Base-by-base conservation (phyloP, 2,797 vertebrate species). In the Pangasius krempfi region DNA sequence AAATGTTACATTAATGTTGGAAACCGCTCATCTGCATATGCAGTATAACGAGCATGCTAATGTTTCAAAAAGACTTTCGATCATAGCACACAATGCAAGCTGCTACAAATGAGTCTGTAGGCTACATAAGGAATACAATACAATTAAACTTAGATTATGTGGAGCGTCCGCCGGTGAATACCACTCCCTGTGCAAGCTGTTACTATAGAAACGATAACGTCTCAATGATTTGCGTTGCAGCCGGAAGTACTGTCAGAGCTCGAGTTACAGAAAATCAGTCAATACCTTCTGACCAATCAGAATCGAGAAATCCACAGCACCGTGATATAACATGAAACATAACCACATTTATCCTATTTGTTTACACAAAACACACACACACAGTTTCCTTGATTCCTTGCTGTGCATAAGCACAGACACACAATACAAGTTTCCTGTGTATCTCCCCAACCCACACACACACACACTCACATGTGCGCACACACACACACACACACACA, bases 1-100 rank as follows among this genome's bases (percentile, higher is more conserved):
- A 90, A 87, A 89, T 40, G 88, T 87, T 30, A 89, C 81, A 80
- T 84, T 90, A 75, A 58, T 72, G 82, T 52, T 56, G 56, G n/a
- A 84, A 72, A 90, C 87, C 40, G n/a, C 76, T 89, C 44, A 89
- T 91, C 88, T 90, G 72, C 86, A 92, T 91, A 58, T 72, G 73
- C 25, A 47, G 64, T 82, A 76, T 81, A 87, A 87, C 22, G 20
- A 56, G 88, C 68, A 86, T 73, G 87, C 85, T 88, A 88, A 92
- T 80, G 86, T 44, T 72, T 40, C 76, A 78, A 70, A 75, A 54
- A n/a, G 40, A 33, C n/a, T 75, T 76, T n/a, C 8, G 75, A 78
- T 78, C 47, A 52, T n/a, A n/a, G 3, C 50, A 56, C 50, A 5
- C 40, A 12, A 9, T 4, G 7, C n/a, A 7, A 27, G 73, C 73